A percentile compares a stretch with the other conserved stretches of the same genome.
Conservation (phyloP, 2,888 invertebrate genomes). For the Yponomeuta sedellus region DNA sequence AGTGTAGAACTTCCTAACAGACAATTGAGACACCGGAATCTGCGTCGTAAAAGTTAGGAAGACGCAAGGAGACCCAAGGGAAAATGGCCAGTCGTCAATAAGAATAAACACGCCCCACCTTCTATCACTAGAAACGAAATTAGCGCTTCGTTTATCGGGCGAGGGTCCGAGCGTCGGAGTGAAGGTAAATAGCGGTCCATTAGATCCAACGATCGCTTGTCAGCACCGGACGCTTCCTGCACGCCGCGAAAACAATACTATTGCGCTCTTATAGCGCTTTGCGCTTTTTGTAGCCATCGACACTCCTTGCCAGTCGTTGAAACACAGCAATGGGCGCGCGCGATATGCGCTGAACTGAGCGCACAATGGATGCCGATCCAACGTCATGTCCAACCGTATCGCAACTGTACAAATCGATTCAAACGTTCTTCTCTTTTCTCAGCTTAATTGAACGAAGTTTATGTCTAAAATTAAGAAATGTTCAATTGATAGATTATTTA, state of each 20-base stretch:
- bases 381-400: neutral
- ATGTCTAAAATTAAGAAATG: neutral
- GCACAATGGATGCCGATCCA: slow-evolving; percentile 33
- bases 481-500: slow-evolving; percentile 5
- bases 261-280: slow-evolving; percentile 41
- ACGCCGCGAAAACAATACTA: slow-evolving; percentile 46
- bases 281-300: slow-evolving; percentile 57
- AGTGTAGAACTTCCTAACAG: neutral
- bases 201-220: slow-evolving; percentile 48
- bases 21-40: neutral
- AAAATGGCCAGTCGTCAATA: slow-evolving; percentile 12
- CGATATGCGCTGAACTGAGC: slow-evolving; percentile 45
- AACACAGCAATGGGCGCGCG: slow-evolving; percentile 40
- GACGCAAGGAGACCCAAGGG: neutral
- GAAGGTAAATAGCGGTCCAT: slow-evolving; percentile 59
- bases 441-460: neutral
- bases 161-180: slow-evolving; percentile 5
- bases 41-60: slow-evolving; percentile 1
- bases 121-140: slow-evolving; percentile 13
- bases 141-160: slow-evolving; percentile 14
- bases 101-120: slow-evolving; percentile 6
- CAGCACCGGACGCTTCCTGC: slow-evolving; percentile 50
- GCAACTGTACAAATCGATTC: neutral
- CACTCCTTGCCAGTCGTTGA: slow-evolving; percentile 50
- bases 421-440: neutral